A percentile compares a stretch with the other conserved stretches of the same genome.
Conservation (phyloP, 1,140 invertebrate genomes). For the Drosophila nannoptera region DNA sequence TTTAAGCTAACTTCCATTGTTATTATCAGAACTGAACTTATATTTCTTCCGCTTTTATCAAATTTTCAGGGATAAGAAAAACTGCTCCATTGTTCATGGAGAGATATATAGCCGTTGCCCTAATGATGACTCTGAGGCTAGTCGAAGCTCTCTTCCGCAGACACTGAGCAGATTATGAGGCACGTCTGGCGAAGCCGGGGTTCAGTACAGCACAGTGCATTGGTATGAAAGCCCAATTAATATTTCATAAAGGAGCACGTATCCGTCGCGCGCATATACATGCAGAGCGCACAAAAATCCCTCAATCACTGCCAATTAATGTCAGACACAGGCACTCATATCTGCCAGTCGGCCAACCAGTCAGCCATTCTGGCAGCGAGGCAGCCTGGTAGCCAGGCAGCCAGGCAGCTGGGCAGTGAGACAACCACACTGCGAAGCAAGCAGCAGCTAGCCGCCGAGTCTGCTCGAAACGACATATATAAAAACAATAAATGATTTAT, state of each 20-base stretch:
- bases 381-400: constrained; percentile 10
- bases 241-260: constrained; percentile 77
- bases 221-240: constrained; percentile 73
- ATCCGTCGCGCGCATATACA: constrained; percentile 43
- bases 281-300: constrained; percentile 65
- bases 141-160: constrained; percentile 43
- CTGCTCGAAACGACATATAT: constrained; percentile 66
- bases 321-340: constrained; percentile 76
- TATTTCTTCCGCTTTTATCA: no score
- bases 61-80: no score
- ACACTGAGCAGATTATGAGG: constrained; percentile 66
- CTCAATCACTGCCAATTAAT: constrained; percentile 78
- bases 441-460: constrained; percentile 28
- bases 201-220: constrained; percentile 5
- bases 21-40: no score
- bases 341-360: constrained; percentile 63
- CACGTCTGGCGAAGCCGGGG: constrained; percentile 53
- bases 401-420: no score
- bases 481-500: constrained; percentile 78
- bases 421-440: no score
- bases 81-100: not conserved
- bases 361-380: constrained; percentile 9
- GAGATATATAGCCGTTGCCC: constrained; percentile 15
- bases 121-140: constrained; percentile 44
- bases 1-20: no score